Conservation (phyloP, 2,888 invertebrate species). For the Pollenia angustigena region DNA sequence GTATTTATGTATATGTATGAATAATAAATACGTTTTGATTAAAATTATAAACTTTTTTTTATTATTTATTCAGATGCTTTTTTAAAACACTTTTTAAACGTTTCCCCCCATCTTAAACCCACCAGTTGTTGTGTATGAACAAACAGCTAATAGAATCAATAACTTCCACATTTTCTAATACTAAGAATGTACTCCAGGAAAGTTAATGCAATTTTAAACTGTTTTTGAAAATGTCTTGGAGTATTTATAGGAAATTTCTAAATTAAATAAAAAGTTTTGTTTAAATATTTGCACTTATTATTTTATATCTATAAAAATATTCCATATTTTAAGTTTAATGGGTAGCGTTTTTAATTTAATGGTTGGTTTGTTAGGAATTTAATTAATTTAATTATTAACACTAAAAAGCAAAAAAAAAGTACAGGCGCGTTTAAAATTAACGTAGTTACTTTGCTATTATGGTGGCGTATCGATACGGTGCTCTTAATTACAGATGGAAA, state of each 20-base stretch:
- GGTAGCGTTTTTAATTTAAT: background rate
- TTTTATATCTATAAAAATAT: background rate
- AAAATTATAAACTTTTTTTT: background rate
- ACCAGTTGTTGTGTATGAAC: conserved; percentile 7
- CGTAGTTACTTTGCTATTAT: no score
- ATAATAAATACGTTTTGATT: no score
- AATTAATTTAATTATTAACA: no score
- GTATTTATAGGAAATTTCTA: conserved; percentile 9
- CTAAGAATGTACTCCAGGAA: background rate
- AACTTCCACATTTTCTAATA: conserved; percentile 33
- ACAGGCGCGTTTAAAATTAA: no score
- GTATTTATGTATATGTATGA: background rate
- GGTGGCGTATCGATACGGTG: no score
- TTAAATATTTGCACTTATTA: background rate
- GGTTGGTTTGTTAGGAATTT: background rate
- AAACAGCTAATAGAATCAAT: background rate
- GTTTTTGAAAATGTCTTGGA: background rate
- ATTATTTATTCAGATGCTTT: conserved; percentile 23
- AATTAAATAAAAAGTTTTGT: background rate
- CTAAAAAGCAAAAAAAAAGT: no score
- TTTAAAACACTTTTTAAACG: background rate
- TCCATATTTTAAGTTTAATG: background rate
- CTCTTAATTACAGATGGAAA: no score
- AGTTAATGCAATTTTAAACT: conserved; percentile 6
- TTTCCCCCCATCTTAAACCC: background rate